Base-by-base conservation (phyloP, 2,113 vertebrate genomes). In the Bufo gargarizans region DNA sequence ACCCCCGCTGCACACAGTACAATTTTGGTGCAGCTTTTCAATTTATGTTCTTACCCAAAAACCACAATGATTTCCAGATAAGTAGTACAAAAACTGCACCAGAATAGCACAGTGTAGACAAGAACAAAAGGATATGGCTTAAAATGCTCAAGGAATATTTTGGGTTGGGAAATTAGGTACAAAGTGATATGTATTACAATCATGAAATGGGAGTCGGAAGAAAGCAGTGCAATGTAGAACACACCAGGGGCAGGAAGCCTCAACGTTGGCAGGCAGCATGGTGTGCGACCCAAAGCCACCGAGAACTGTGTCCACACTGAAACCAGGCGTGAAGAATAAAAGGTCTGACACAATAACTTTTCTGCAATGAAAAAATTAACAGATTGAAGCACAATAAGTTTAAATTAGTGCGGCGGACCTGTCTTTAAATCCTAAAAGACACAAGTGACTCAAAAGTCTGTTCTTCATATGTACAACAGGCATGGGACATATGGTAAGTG, bases 401-500 rank as follows among this genome's bases (percentile, higher is more conserved):
- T 19, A 33, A 59, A 59, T 45, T 16, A 22, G 49, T 5, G 58
- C 11, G 61, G 56, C 6, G 3, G 56, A 86, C 43, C 56, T 3
- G 11, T 65, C 43, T 79, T 65, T 63, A 79, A 33, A n/a, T 47
- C 19, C 86, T 79, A n/a, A 53, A 58, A 55, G 45, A 72, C 65
- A 87, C 63, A 67, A 77, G 59, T 43, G 58, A 63, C 47, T 50
- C 7, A 55, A 22, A 58, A 82, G n/a, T 20, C 53, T 53, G 61
- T 78, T 43, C 10, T 56, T 69, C 33, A 5, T 50, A 77, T 63
- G 43, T 89, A 56, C 50, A 84, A 77, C n/a, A 65, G 61, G 47
- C 58, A 63, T 91, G 94, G 91, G 93, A 93, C 90, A 92, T 92
- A 33, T 33, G 33, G 33, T 33, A 94, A 94, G 93, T 94, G 93